Evolutionary conservation across 92 coral and sea anemone species (phyloP).

Genomic region (Blastomussa wellsi): DNA sequence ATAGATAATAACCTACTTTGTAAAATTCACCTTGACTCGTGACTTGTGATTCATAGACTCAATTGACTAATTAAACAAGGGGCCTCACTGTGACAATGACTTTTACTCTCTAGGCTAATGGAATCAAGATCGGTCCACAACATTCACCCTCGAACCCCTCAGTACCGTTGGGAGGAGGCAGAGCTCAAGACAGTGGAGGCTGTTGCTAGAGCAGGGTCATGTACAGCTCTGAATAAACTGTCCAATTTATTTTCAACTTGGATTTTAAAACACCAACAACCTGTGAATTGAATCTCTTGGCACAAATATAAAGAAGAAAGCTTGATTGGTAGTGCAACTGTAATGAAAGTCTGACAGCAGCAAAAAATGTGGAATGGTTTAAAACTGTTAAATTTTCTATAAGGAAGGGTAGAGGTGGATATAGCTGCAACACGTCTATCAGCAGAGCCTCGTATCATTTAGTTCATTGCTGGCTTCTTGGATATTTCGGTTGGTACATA

Average conservation of each 20-base stretch:
- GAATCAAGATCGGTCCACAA: conserved; percentile 98
- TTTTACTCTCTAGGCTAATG: conserved; percentile 80
- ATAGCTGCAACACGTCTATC: neutral
- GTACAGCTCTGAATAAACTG: conserved; percentile 1
- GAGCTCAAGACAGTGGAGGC: conserved; percentile 96
- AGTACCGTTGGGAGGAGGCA: conserved; percentile 93
- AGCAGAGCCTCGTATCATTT: neutral
- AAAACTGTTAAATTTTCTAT: conserved; percentile 5
- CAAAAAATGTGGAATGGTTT: conserved; percentile 23
- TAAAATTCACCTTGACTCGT: too few species aligned
- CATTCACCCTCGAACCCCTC: conserved; percentile 98
- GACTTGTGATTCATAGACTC: too few species aligned
- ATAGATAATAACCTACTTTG: too few species aligned
- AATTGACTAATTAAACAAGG: too few species aligned
- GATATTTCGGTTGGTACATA: neutral
- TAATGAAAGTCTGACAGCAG: neutral
- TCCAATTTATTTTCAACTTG: conserved; percentile 36
- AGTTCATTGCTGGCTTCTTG: neutral
- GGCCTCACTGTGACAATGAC: neutral
- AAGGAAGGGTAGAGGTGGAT: neutral
- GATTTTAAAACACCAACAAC: conserved; percentile 9
- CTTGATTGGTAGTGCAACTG: conserved; percentile 21
- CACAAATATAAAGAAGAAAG: neutral
- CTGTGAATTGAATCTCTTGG: conserved; percentile 26
- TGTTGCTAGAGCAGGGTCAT: conserved; percentile 66